Evolutionary conservation across 1,140 invertebrate species (phyloP), one percentile per base, ranked within the genome.

Genomic region (Dinothrombium tinctorium): DNA sequence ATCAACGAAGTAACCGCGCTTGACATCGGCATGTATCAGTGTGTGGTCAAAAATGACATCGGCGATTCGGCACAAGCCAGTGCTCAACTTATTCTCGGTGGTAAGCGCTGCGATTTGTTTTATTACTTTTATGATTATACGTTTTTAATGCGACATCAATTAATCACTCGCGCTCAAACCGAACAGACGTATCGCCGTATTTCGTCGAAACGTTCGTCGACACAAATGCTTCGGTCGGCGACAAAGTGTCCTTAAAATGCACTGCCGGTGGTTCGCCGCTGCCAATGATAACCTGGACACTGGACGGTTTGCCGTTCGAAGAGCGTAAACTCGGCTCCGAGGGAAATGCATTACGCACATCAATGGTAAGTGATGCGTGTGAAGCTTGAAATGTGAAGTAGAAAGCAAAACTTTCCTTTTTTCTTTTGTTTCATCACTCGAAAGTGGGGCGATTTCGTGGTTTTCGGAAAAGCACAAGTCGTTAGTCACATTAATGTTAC

Each of bases 241-340:
- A n/a, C n/a, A n/a, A n/a, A n/a, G 73, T 83, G 32, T 79, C 76
- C 35, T 59, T 87, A 33, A 79, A 80, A 58, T 87, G 81, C 56
- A 75, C 71, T 25, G 77, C 78, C 41, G 68, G 74, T 32, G 80
- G 80, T 37, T 81, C 79, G 59, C 80, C 63, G 12, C 50, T 76
- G 17, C 81, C 80, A 35, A 67, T 49, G 36, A 55, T 66, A 14
- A 52, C 50, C 2, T 66, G 64, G 64, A 49, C 48, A 4, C 50
- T 65, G 12, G 63, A 65, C 45, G 62, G 53, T 5, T 51, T 52
- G 19, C 51, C 51, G 1, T 43, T 66, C n/a, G n/a, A n/a, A n/a
- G n/a, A n/a, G n/a, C n/a, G 36, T 17, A n/a, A n/a, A n/a, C n/a
- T n/a, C n/a, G n/a, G n/a, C n/a, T n/a, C n/a, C n/a, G 29, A 25